Percentiles rank a stretch among this genome's conserved stretches.
These are phyloP conservation scores for Chromoteleia sp. DNA, from an alignment of 2,888 invertebrate genomes.

Conservation along the genomic window DNA sequence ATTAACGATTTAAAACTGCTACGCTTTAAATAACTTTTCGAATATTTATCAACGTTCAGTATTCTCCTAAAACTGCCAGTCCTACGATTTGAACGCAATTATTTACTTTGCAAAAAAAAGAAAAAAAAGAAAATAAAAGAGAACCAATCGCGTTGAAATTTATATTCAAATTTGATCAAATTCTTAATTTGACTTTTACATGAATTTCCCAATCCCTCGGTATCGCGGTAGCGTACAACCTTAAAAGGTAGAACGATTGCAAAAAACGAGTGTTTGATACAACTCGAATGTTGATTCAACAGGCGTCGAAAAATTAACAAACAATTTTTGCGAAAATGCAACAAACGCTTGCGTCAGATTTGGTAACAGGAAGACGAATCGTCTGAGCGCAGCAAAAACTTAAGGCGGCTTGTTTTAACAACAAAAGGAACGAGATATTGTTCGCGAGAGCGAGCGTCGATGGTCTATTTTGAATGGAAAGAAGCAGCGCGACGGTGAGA, in stretches of 20 bases:
- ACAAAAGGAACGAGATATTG: conserved; percentile 31
- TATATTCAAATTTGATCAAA: too few species aligned
- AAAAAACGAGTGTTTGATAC: conserved; percentile 17
- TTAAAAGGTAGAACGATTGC: conserved; percentile 9
- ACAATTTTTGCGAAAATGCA: conserved; percentile 38
- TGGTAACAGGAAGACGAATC: conserved; percentile 51
- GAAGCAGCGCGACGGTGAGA: conserved; percentile 35
- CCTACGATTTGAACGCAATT: too few species aligned
- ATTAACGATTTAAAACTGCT: too few species aligned
- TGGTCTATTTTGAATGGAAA: conserved; percentile 53
- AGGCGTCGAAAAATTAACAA: conserved; percentile 11
- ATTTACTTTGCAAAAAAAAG: too few species aligned
- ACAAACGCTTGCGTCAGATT: conserved; percentile 51
- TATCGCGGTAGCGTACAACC: too few species aligned
- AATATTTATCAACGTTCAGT: too few species aligned
- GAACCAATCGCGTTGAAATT: too few species aligned
- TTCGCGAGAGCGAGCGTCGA: conserved; percentile 16
- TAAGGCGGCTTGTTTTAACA: conserved; percentile 21
- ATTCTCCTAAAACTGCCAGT: too few species aligned
- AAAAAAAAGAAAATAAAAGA: too few species aligned
- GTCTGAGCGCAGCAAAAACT: conserved; percentile 30
- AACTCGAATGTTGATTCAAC: conserved; percentile 32
- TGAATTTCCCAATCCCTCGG: too few species aligned
- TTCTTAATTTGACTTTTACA: too few species aligned
- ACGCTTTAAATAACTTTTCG: too few species aligned